phyloP scores from a whole-genome alignment of 2,797 vertebrate genomes.

The Gila robusta region DNA sequence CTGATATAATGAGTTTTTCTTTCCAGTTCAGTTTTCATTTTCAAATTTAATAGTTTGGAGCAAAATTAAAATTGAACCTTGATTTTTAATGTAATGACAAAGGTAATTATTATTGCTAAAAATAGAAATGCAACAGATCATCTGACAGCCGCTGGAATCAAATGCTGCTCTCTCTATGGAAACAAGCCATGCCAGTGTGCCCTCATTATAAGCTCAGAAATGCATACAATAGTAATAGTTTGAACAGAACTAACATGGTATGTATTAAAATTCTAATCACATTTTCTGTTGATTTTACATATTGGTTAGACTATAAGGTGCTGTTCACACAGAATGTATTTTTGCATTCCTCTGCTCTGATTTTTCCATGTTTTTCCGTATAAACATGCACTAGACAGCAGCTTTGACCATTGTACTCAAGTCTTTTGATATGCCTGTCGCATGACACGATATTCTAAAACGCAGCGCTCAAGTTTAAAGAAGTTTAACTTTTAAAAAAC shows the following conservation, averaged over 20 bases:
- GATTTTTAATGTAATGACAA: conserved; percentile 76
- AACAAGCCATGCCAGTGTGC: conserved; percentile 54
- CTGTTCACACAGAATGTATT: background rate
- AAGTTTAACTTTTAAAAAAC: background rate
- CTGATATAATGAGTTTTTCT: conserved; percentile 13
- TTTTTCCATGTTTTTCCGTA: background rate
- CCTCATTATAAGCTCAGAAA: conserved; percentile 43
- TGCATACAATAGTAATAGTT: conserved; percentile 36
- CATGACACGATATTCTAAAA: background rate
- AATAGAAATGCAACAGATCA: conserved; percentile 72
- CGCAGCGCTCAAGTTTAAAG: background rate
- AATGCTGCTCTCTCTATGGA: conserved; percentile 57
- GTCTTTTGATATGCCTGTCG: background rate
- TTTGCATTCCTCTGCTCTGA: background rate
- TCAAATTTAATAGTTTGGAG: conserved; percentile 50
- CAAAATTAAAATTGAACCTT: conserved; percentile 73
- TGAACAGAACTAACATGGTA: conserved; percentile 24
- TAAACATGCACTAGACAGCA: background rate
- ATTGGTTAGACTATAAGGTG: background rate
- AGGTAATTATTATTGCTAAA: conserved; percentile 77
- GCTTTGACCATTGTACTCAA: background rate
- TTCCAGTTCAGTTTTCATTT: conserved; percentile 6
- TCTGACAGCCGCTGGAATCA: conserved; percentile 73
- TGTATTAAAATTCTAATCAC: conserved; percentile 21
- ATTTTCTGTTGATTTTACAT: background rate